Evolutionary conservation across 2,113 vertebrate genomes (phyloP), one percentile per base, ranked within the genome.

Genomic region (Oreochromis aureus): DNA sequence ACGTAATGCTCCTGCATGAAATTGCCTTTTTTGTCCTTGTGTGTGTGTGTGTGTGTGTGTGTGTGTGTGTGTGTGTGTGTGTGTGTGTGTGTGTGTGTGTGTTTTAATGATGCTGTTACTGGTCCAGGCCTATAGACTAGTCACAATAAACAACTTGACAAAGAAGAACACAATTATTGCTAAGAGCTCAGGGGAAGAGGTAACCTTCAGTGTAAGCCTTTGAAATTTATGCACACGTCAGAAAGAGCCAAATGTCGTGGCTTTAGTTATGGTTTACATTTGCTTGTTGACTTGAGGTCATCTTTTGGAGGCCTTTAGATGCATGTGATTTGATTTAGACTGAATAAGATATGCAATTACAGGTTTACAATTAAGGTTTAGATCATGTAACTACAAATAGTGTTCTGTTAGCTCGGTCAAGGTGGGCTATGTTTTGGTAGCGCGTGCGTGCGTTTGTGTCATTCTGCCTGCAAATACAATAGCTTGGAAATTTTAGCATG

Each of bases 361-460:
- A 78, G 27, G 27, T 27, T 27, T 27, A n/a, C 73, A n/a, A 51
- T n/a, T 34, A 53, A 13, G 6, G 18, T 53, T 78, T 53, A 51
- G 10, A 53, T 53, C 0, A 53, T 78, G 18, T 34, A 78, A 34
- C 46, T 78, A 78, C 71, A 71, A 71, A 73, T 12, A 39, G 36
- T 24, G 63, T 41, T 41, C 36, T 24, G n/a, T 69, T 69, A 15
- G 36, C n/a, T 22, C 63, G 1, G 63, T 24, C 36, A 69, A 69
- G 12, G 3, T 2, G 63, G 34, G 34, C 19, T 5, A 22, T 1
- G 6, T 41, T 69, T 41, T 69, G 34, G 36, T 69, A 41, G 63
- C 5, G 0, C 0, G 2, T 69, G n/a, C 7, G 0, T 69, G n/a
- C n/a, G 2, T 15, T 8, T 69, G 19, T 69, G 63, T 69, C 63